Percentiles rank a stretch among this genome's conserved stretches.
These are phyloP conservation scores for Sciurus niger DNA, from an alignment of 2,113 vertebrate species.

Conservation along the genomic window DNA sequence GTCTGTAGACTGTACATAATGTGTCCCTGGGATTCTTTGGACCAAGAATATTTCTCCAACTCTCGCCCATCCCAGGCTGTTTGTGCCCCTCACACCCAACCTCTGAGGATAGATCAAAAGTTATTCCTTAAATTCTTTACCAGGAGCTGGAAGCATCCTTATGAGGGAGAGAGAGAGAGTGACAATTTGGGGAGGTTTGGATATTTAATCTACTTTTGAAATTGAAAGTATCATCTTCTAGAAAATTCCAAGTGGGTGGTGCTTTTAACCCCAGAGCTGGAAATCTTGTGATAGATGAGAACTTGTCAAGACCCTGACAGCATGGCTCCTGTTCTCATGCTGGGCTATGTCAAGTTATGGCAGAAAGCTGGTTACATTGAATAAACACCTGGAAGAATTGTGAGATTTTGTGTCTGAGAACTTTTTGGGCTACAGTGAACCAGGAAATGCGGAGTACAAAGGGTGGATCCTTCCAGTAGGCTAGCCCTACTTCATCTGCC, in stretches of 20 bases:
- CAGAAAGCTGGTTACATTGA: background rate
- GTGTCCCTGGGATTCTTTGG: background rate
- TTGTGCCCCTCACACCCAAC: background rate
- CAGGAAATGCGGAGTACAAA: background rate
- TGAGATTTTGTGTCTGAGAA: background rate
- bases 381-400: background rate
- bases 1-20: background rate
- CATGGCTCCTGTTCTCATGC: background rate
- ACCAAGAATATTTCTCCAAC: background rate
- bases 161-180: background rate
- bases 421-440: background rate
- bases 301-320: background rate
- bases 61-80: background rate
- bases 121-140: constrained; percentile 82
- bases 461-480: background rate
- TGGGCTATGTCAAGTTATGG: background rate
- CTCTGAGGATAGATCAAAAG: constrained; percentile 79
- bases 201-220: constrained; percentile 86
- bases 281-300: constrained; percentile 5
- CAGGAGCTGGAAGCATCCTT: constrained; percentile 69
- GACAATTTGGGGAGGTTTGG: background rate
- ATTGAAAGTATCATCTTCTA: constrained; percentile 83
- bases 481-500: rapidly evolving
- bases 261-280: constrained; percentile 81
- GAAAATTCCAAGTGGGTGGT: constrained; percentile 80